Evolutionary conservation across 2,113 vertebrate species (phyloP), one percentile per base, ranked within the genome.

Genomic region (Saimiri boliviensis): DNA sequence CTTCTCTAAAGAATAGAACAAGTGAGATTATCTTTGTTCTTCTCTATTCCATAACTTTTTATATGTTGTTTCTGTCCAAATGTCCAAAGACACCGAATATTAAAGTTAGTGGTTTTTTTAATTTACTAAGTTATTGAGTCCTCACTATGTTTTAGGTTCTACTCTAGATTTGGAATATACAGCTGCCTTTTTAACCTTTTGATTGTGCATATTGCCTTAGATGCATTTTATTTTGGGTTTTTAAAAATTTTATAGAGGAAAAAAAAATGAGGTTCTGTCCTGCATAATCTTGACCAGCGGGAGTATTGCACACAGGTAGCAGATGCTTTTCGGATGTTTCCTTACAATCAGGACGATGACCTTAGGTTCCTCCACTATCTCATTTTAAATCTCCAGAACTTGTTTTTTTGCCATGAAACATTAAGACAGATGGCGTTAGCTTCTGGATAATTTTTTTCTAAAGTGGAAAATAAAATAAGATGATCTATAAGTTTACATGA

Each of bases 291-390:
- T 93, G 84, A 71, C 81, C 70, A 81, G 60, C 81, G 84, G 60
- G 47, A 58, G 92, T 56, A 81, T 17, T 3, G 13, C n/a, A 76
- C 1, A 7, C 17, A 66, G 56, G 71, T 21, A 80, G 66, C 42
- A 94, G 71, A 35, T 49, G 16, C 8, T 92, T 96, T 95, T 89
- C 30, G 89, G 68, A 92, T 95, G 93, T 85, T 84, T 77, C 71
- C 23, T 80, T 49, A 71, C 37, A 70, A n/a, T 74, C 27, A 85
- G 42, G 35, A 95, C 82, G 27, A 88, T 0, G 0, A 74, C 40
- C n/a, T 80, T 52, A 63, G 49, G 13, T 74, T 74, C 68, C 32
- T 83, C 19, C 14, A 45, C 25, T 82, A 83, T 83, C 68, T 79
- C 21, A 25, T 80, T 70, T 94, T 70, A 63, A 70, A 47, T 49